phyloP scores from a whole-genome alignment of 2,797 vertebrate genomes.

The Dipus sagitta region DNA sequence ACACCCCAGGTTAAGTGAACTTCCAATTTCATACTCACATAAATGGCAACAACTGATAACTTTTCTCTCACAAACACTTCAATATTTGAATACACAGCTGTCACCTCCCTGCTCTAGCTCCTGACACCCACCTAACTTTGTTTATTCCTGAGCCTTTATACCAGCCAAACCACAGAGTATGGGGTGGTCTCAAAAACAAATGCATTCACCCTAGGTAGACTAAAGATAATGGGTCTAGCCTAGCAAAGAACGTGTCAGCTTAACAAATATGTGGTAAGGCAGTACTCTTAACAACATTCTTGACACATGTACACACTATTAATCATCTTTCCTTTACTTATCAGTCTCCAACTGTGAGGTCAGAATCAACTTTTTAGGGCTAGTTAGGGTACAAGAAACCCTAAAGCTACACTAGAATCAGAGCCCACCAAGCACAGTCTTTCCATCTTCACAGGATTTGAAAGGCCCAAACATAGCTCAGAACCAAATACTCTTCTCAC shows the following conservation, averaged over 20 bases:
- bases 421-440: not conserved
- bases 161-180: not conserved
- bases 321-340: conserved; percentile 30
- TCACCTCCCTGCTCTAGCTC: conserved; percentile 64
- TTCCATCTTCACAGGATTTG: conserved; percentile 16
- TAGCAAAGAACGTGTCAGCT: not conserved
- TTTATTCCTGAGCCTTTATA: conserved; percentile 68
- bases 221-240: conserved; percentile 47
- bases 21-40: conserved; percentile 85
- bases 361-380: conserved; percentile 49
- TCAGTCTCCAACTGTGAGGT: conserved; percentile 19
- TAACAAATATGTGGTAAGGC: not conserved
- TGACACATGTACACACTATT: not conserved
- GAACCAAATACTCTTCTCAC: conserved; percentile 40
- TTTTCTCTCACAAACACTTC: conserved; percentile 82
- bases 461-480: conserved; percentile 39
- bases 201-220: not conserved
- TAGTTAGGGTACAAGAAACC: not conserved
- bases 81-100: conserved; percentile 79
- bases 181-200: conserved; percentile 23
- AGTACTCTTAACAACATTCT: not conserved
- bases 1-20: conserved; percentile 82
- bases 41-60: conserved; percentile 80
- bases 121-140: conserved; percentile 69
- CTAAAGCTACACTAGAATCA: conserved; percentile 49